Evolutionary conservation across 2,113 vertebrate species (phyloP).

Genomic region (Piprites chloris): DNA sequence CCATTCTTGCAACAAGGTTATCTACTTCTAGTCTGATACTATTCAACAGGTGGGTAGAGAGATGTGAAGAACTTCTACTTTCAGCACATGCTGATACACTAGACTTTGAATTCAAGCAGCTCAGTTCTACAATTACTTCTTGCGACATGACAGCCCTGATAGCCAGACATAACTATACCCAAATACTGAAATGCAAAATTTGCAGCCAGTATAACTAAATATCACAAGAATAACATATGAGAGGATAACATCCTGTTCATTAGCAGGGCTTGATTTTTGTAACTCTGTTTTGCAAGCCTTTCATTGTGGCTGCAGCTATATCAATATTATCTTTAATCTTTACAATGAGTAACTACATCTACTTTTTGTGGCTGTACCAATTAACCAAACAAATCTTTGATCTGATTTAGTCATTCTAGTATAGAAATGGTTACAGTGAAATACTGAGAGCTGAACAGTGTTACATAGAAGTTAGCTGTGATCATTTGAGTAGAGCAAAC

Average conservation of each 20-base stretch:
- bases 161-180: neutral
- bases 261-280: neutral
- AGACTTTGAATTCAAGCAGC: neutral
- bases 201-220: neutral
- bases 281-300: neutral
- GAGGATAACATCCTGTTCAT: neutral
- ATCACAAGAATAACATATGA: neutral
- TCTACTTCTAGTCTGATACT: neutral
- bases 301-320: neutral
- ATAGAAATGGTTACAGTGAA: neutral
- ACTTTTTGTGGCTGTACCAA: neutral
- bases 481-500: neutral
- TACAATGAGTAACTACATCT: neutral
- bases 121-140: neutral
- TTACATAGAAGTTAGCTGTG: neutral
- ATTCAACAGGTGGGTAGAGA: neutral
- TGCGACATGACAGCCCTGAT: neutral
- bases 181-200: neutral
- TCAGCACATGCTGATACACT: neutral
- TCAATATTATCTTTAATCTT: neutral
- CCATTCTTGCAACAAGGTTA: neutral
- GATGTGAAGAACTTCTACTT: neutral
- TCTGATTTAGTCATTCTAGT: neutral
- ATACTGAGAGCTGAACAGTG: neutral
- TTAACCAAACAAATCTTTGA: neutral